These are phyloP conservation scores for Pediacus dermestoides DNA, from an alignment of 2,888 invertebrate species.

Conservation along the genomic window DNA sequence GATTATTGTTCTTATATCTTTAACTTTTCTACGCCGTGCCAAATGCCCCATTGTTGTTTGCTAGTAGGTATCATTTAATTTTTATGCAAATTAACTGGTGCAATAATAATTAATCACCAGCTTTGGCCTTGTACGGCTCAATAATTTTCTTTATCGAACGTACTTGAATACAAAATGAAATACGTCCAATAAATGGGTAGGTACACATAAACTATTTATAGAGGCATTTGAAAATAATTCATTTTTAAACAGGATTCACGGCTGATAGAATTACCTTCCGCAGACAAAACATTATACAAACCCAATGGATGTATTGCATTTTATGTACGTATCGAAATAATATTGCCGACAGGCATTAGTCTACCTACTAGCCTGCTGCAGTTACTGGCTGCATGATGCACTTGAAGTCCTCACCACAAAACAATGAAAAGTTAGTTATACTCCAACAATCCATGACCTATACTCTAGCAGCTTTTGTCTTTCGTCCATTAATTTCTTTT, in stretches of 20 bases:
- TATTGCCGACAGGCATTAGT: conserved; percentile 16
- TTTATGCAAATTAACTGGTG: conserved; percentile 6
- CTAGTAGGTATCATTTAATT: no score
- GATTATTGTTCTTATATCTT: no score
- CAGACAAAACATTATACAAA: conserved; percentile 19
- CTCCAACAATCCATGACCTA: conserved; percentile 14
- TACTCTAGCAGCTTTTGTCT: no score
- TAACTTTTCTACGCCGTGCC: no score
- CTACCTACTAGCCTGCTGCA: conserved; percentile 17
- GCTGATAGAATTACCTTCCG: conserved; percentile 27
- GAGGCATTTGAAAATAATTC: conserved; percentile 12
- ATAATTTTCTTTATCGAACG: conserved; percentile 8
- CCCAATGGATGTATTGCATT: no score
- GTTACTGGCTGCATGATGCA: conserved; percentile 12
- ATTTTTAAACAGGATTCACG: conserved; percentile 26
- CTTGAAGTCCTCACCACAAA: conserved; percentile 12
- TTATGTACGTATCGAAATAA: conserved; percentile 13
- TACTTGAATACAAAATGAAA: no score
- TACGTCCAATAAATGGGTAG: conserved; percentile 8
- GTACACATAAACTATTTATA: conserved; percentile 12
- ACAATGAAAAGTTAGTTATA: conserved; percentile 10
- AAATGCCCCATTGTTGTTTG: no score
- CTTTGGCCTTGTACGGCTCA: conserved; percentile 11
- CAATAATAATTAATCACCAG: conserved; percentile 3
- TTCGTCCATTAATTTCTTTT: no score